These are phyloP conservation scores for Holacanthus passer DNA, from an alignment of 2,113 vertebrate genomes.

Conservation along the genomic window DNA sequence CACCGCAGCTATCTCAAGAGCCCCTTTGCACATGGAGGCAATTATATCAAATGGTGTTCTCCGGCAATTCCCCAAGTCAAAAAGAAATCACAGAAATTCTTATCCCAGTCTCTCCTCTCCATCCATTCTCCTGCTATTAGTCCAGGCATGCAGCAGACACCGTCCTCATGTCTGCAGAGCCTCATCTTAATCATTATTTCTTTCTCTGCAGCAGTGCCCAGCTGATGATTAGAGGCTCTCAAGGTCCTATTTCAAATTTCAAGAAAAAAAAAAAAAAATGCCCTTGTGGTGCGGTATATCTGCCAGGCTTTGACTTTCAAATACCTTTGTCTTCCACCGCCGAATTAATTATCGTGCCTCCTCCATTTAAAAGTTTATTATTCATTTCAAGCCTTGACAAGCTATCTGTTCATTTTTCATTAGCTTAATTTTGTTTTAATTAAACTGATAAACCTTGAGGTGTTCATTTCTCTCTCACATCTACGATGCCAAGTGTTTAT, in stretches of 20 bases:
- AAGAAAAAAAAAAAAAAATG: slow-evolving; percentile 37
- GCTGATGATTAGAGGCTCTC: slow-evolving; percentile 51
- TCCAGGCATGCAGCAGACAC: slow-evolving; percentile 24
- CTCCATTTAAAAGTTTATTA: slow-evolving; percentile 33
- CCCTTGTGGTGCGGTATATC: slow-evolving; percentile 22
- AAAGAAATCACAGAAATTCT: slow-evolving; percentile 76
- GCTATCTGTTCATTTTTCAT: slow-evolving; percentile 25
- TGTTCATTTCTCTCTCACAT: not conserved
- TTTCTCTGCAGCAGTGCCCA: slow-evolving; percentile 56
- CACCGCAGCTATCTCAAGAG: slow-evolving; percentile 59
- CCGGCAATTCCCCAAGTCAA: slow-evolving; percentile 66
- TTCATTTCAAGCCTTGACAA: slow-evolving; percentile 23
- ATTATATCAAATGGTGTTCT: slow-evolving; percentile 78
- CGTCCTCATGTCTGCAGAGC: slow-evolving; percentile 10
- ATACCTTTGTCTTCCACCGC: slow-evolving; percentile 39
- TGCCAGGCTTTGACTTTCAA: slow-evolving; percentile 56
- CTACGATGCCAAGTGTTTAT: not conserved
- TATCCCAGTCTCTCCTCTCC: slow-evolving; percentile 31
- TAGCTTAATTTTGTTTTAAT: slow-evolving; percentile 28
- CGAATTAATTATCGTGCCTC: slow-evolving; percentile 30
- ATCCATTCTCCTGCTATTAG: slow-evolving; percentile 46
- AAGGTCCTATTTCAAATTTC: slow-evolving; percentile 54
- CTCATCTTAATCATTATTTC: slow-evolving; percentile 64
- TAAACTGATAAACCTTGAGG: slow-evolving; percentile 24
- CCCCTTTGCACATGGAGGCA: slow-evolving; percentile 76